Base-by-base conservation (phyloP, 2,113 vertebrate species). In the Sturnus vulgaris region DNA sequence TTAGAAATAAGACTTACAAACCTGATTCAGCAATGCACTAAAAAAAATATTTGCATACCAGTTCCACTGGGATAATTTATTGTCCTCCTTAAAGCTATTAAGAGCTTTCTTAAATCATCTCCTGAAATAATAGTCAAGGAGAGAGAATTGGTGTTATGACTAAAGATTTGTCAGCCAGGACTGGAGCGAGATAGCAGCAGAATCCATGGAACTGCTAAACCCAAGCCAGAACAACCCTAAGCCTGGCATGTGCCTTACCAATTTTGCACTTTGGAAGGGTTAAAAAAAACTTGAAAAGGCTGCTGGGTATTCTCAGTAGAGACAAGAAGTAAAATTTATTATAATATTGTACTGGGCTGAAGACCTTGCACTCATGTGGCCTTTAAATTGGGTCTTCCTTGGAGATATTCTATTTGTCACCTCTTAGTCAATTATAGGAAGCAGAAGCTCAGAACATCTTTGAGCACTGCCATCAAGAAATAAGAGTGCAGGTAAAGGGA, bases 51-150 rank as follows among this genome's bases (percentile, higher is more conserved):
- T 65, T 73, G 60, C 11, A 0, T 89, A 89, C 68, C 73, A 37
- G 24, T 71, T 82, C 69, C 73, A 47, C 5, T 71, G 77, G 61
- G 66, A 82, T 72, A 82, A 80, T 92, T 88, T 92, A 78, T 44
- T 75, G 39, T 78, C 72, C n/a, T 93, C 81, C 49, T 87, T 95
- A 92, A 84, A 33, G 40, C 42, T 71, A n/a, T 89, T 60, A 93
- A 88, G 63, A 35, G 20, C 33, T 73, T 92, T 63, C 86, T 88
- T 92, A 81, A 92, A 83, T 88, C 25, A 60, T 78, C 35, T 46
- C 49, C 75, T 92, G 55, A 68, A 92, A 73, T 63, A 90, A 50
- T 7, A 86, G 33, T 25, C 39, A 25, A 22, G 35, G 42, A 65
- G 47, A 53, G 16, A 90, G 20, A 90, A 13, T 11, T 76, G 42